Percentiles rank a stretch among this genome's conserved stretches.
phyloP scores from a whole-genome alignment of 1,140 invertebrate species.

The Asobara japonica region DNA sequence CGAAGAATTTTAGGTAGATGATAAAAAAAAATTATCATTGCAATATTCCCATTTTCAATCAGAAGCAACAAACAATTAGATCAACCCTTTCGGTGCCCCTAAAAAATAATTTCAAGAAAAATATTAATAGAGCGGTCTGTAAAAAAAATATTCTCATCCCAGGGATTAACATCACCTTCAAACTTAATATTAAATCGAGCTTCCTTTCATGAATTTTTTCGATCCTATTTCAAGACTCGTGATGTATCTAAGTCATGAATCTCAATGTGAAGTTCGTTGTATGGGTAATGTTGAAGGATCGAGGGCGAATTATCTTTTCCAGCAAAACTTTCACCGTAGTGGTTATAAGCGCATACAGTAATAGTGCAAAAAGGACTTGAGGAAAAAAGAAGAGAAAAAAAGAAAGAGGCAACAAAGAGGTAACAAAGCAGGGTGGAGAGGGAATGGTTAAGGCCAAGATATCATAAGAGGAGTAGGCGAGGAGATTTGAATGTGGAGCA shows the following conservation, averaged over 20 bases:
- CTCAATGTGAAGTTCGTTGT: conserved; percentile 54
- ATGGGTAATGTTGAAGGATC: conserved; percentile 34
- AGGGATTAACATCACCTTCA: background rate
- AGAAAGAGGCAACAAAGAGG: background rate
- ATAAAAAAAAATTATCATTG: too few species aligned
- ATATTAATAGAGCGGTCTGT: background rate
- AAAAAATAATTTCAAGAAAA: background rate
- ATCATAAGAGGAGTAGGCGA: conserved; percentile 24
- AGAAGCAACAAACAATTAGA: too few species aligned
- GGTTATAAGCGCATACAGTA: conserved; percentile 30
- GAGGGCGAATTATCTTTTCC: conserved; percentile 44
- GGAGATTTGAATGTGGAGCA: conserved; percentile 24
- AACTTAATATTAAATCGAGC: conserved; percentile 15
- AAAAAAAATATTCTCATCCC: background rate
- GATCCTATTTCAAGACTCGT: conserved; percentile 32
- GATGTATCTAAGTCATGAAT: conserved; percentile 46
- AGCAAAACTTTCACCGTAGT: conserved; percentile 45
- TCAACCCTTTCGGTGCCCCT: too few species aligned
- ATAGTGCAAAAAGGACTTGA: conserved; percentile 13
- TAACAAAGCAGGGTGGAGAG: background rate
- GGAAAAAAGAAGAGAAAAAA: background rate
- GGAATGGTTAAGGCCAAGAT: conserved; percentile 13
- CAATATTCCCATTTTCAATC: too few species aligned
- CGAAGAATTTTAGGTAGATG: too few species aligned
- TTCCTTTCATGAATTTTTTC: conserved; percentile 7